These are phyloP conservation scores for Tinamus guttatus DNA, from an alignment of 2,113 vertebrate species.

Conservation along the genomic window DNA sequence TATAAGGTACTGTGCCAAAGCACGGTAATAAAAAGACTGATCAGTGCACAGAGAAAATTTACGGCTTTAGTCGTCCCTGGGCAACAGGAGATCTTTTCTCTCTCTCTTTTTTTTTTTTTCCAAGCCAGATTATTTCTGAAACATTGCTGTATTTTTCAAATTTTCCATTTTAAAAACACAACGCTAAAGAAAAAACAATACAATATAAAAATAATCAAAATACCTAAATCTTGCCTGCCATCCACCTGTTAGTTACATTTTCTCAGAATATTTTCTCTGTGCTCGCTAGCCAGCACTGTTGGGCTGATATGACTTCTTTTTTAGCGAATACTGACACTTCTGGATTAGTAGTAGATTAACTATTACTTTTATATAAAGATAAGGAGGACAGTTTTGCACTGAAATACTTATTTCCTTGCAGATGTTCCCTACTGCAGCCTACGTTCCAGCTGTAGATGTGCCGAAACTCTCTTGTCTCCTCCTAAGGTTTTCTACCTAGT, in stretches of 20 bases:
- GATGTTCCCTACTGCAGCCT: neutral
- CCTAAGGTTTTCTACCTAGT: neutral
- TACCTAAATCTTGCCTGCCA: neutral
- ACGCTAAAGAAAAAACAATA: neutral
- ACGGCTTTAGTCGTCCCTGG: neutral
- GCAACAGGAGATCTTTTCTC: neutral
- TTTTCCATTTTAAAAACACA: neutral
- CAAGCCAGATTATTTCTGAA: neutral
- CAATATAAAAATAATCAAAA: neutral
- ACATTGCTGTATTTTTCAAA: neutral
- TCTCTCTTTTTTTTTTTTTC: neutral
- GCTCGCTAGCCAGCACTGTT: neutral
- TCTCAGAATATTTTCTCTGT: neutral
- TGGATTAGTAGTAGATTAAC: neutral
- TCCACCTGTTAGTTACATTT: neutral
- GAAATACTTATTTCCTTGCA: neutral
- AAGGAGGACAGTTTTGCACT: neutral
- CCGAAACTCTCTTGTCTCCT: neutral
- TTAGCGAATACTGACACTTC: neutral
- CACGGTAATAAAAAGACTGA: constrained; percentile 4
- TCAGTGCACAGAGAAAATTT: neutral
- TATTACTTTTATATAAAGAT: neutral
- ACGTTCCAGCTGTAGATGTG: neutral
- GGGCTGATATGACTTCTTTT: neutral
- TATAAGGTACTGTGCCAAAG: neutral